These are phyloP conservation scores for Leucophora obtusa DNA, from an alignment of 2,888 invertebrate genomes.

Conservation along the genomic window DNA sequence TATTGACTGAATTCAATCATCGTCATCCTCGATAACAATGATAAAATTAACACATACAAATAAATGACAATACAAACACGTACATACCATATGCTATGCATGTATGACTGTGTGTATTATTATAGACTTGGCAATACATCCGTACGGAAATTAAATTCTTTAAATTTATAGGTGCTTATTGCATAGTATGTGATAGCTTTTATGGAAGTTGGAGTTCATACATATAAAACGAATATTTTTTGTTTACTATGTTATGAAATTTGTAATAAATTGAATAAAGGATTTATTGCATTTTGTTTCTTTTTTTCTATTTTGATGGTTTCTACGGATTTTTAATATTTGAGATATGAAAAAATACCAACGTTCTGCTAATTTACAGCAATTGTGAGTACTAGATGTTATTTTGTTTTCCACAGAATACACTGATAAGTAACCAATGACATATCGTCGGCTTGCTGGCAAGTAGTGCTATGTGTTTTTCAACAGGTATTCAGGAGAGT, in stretches of 20 bases:
- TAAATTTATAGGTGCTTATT: constrained; percentile 35
- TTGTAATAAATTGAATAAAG: constrained; percentile 25
- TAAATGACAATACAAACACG: not conserved
- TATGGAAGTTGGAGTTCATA: too few species aligned
- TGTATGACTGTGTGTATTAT: not conserved
- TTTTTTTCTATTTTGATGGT: not conserved
- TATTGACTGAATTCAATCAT: not conserved
- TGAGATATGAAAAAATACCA: too few species aligned
- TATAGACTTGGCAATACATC: constrained; percentile 47
- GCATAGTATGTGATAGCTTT: not conserved
- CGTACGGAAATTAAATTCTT: constrained; percentile 65
- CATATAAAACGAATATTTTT: not conserved
- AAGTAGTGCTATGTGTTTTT: too few species aligned
- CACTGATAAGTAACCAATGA: too few species aligned
- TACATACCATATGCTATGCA: not conserved
- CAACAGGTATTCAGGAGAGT: too few species aligned
- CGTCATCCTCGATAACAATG: constrained; percentile 13
- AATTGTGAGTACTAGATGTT: too few species aligned
- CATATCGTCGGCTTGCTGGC: too few species aligned
- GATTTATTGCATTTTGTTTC: constrained; percentile 34
- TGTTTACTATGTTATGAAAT: not conserved
- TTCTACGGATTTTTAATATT: too few species aligned
- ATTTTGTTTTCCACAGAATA: too few species aligned
- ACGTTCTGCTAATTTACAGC: too few species aligned
- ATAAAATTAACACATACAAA: constrained; percentile 4